phyloP scores from a whole-genome alignment of 2,888 invertebrate species.

The Marasmarcha lunaedactyla region DNA sequence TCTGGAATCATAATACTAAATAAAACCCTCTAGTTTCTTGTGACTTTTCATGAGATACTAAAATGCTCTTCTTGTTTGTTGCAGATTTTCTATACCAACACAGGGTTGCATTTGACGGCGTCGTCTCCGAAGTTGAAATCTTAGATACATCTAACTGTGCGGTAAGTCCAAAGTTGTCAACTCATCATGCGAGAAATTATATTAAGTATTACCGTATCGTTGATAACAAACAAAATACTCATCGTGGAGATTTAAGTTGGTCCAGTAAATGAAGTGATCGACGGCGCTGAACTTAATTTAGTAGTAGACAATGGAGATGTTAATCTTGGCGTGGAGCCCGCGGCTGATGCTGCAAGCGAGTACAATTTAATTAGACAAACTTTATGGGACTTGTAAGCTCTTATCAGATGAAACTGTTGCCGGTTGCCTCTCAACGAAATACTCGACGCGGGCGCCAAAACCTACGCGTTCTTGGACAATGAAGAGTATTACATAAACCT shows the following conservation, averaged over 20 bases:
- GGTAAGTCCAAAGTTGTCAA: constrained; percentile 60
- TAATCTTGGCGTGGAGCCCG: constrained; percentile 36
- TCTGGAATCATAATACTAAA: too few species aligned
- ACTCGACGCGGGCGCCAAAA: constrained; percentile 18
- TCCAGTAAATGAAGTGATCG: constrained; percentile 39
- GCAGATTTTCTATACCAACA: constrained; percentile 85
- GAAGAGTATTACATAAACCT: constrained; percentile 20
- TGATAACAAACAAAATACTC: too few species aligned
- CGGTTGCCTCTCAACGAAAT: constrained; percentile 29
- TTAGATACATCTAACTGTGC: constrained; percentile 84
- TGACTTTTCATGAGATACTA: constrained; percentile 5
- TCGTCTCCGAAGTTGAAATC: constrained; percentile 82
- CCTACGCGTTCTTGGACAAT: constrained; percentile 24
- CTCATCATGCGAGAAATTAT: background rate
- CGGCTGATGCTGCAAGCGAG: constrained; percentile 32
- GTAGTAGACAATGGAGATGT: constrained; percentile 61
- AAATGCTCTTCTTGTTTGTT: constrained; percentile 42
- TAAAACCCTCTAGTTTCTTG: too few species aligned
- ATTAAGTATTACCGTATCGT: too few species aligned
- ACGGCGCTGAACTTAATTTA: constrained; percentile 50
- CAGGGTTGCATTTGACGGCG: constrained; percentile 82
- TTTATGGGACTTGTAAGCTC: constrained; percentile 47
- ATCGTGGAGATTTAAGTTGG: too few species aligned
- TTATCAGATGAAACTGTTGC: constrained; percentile 44
- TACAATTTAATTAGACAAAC: constrained; percentile 64